Base-by-base conservation (phyloP, 2,888 invertebrate genomes). In the Caenorhabditis virilis region DNA sequence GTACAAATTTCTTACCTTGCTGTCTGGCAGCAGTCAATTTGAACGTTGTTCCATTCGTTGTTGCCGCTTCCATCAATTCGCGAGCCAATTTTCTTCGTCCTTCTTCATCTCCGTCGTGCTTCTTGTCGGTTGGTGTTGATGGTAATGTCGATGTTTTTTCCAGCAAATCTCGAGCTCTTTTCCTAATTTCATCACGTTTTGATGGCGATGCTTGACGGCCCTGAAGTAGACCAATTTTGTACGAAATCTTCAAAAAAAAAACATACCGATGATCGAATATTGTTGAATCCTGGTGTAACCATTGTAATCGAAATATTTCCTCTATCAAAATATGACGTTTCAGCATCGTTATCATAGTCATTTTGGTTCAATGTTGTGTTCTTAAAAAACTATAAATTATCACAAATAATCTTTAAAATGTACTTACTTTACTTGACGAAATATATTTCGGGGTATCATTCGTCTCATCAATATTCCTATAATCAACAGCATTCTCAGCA, bases 131-230 rank as follows among this genome's bases (percentile, higher is more conserved):
- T 18, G 57, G 45, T 15, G 57, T 16, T 35, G 30, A 16, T 4
- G 62, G 33, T 16, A 53, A 27, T 18, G 49, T 53, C 13, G 55
- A 30, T n/a, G 61, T 60, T 20, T 78, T 72, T 30, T 68, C 66
- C 33, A 78, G 58, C 68, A 78, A 41, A 38, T 73, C 64, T 9
- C 76, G 61, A n/a, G 77, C 77, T 47, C 70, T 53, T 35, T 61
- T 48, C 23, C 74, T 59, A 7, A 71, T 54, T 25, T 73, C 70
- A n/a, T 74, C 73, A 7, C 56, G 48, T 48, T 59, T 63, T 23
- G 69, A 54, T 13, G 65, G 66, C 1, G 66, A 66, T 5, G 66
- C 66, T 7, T 42, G 35, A 22, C 38, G 43, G 25, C 36, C 33
- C 36, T 30, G 22, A n/a, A n/a, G n/a, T n/a, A n/a, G n/a, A 38